Percentiles rank a stretch among this genome's conserved stretches.
phyloP scores from a whole-genome alignment of 2,113 vertebrate genomes.

The Myocastor coypus region DNA sequence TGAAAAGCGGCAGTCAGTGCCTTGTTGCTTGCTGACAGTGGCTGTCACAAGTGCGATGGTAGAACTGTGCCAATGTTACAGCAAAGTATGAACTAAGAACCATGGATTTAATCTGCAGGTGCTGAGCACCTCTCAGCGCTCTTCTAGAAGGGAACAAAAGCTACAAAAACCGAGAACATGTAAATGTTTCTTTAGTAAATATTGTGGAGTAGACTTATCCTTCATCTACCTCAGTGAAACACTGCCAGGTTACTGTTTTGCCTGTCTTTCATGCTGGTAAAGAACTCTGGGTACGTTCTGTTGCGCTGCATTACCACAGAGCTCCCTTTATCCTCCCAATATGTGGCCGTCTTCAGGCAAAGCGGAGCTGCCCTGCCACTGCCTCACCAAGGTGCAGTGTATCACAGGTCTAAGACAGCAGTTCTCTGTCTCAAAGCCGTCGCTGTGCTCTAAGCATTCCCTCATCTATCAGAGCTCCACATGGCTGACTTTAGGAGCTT shows the following conservation, averaged over 20 bases:
- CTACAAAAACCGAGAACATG: not conserved
- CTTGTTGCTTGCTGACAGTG: conserved; percentile 66
- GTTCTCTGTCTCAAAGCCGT: too few species aligned
- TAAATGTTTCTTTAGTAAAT: not conserved
- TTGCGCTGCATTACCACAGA: not conserved
- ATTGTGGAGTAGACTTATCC: not conserved
- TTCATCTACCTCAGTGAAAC: not conserved
- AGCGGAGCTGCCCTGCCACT: conserved; percentile 10
- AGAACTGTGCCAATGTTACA: conserved; percentile 24
- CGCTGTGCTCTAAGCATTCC: conserved; percentile 66
- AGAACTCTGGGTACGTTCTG: not conserved
- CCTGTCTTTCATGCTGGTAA: not conserved
- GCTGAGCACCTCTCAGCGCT: not conserved
- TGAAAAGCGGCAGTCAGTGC: not conserved
- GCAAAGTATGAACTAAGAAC: conserved; percentile 11
- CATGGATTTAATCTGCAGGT: not conserved
- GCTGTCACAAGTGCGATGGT: conserved; percentile 20
- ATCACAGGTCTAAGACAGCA: conserved; percentile 57
- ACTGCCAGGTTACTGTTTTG: not conserved
- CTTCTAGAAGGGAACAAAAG: not conserved
- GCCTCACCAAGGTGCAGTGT: conserved; percentile 49
- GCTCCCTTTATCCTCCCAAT: not conserved
- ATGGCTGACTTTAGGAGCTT: conserved; percentile 73
- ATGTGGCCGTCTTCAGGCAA: not conserved
- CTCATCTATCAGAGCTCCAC: conserved; percentile 74